Evolutionary conservation across 2,797 vertebrate genomes (phyloP).

Genomic region (Anguilla megastoma): DNA sequence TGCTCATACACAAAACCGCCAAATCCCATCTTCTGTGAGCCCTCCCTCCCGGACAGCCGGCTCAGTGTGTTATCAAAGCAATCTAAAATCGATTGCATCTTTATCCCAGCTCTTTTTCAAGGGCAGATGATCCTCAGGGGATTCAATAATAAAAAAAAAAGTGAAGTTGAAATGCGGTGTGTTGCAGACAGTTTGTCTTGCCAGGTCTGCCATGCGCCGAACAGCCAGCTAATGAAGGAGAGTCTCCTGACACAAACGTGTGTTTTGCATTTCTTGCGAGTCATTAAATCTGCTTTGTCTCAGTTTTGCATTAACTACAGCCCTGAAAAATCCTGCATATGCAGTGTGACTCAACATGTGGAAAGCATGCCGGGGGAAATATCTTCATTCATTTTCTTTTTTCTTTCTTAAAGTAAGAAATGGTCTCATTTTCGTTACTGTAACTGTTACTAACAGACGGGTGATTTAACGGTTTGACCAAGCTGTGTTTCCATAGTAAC

Average conservation of each 20-base stretch:
- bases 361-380: background rate
- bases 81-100: conserved; percentile 30
- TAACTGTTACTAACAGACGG: background rate
- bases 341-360: background rate
- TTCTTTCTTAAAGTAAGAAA: background rate
- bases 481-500: background rate
- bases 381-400: background rate
- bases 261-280: background rate
- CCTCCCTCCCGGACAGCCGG: conserved; percentile 28
- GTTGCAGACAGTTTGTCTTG: background rate
- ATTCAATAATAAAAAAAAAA: background rate
- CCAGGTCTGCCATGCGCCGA: background rate
- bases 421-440: background rate
- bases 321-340: background rate
- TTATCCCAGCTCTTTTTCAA: conserved; percentile 6
- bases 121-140: conserved; percentile 8
- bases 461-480: background rate
- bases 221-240: background rate
- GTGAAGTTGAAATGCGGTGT: background rate
- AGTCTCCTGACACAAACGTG: background rate
- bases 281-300: background rate
- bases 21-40: conserved; percentile 31
- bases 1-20: conserved; percentile 31
- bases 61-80: conserved; percentile 26
- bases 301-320: too few species aligned